Conservation (phyloP, 2,888 invertebrate species). For the Mechanitis mazaeus region DNA sequence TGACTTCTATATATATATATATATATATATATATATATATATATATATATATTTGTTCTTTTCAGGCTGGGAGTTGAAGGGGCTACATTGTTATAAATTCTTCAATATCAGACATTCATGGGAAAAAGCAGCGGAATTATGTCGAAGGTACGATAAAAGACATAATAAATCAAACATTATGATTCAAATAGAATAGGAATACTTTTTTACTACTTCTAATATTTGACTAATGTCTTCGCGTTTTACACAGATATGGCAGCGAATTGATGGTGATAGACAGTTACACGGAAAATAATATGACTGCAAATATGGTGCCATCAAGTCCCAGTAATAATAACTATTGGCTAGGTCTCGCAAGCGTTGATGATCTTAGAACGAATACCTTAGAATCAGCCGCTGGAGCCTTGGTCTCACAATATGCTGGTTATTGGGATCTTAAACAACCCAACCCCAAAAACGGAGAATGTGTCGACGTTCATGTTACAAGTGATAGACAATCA, state of each 20-base stretch:
- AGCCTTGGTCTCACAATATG: conserved; percentile 92
- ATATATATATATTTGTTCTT: conserved; percentile 46
- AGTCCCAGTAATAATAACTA: conserved; percentile 85
- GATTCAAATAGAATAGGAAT: neutral
- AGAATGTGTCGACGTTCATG: conserved; percentile 90
- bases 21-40: conserved; percentile 21
- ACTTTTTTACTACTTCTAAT: neutral
- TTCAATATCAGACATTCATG: conserved; percentile 97
- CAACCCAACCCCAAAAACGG: conserved; percentile 93
- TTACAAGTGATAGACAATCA: conserved; percentile 85
- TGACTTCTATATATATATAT: conserved; percentile 9
- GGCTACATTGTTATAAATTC: conserved; percentile 95
- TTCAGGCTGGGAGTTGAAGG: conserved; percentile 94
- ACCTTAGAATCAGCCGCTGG: conserved; percentile 96
- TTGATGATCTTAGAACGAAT: conserved; percentile 94
- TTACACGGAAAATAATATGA: conserved; percentile 93
- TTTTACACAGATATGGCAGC: conserved; percentile 89
- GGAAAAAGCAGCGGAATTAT: conserved; percentile 96
- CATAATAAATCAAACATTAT: neutral
- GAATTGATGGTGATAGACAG: conserved; percentile 94
- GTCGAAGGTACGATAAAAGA: conserved; percentile 83
- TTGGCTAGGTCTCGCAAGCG: conserved; percentile 93
- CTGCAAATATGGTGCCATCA: conserved; percentile 85
- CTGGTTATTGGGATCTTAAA: conserved; percentile 93
- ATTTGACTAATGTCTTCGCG: neutral